Evolutionary conservation across 2,888 invertebrate species (phyloP).

Genomic region (Lumbricus terrestris): DNA sequence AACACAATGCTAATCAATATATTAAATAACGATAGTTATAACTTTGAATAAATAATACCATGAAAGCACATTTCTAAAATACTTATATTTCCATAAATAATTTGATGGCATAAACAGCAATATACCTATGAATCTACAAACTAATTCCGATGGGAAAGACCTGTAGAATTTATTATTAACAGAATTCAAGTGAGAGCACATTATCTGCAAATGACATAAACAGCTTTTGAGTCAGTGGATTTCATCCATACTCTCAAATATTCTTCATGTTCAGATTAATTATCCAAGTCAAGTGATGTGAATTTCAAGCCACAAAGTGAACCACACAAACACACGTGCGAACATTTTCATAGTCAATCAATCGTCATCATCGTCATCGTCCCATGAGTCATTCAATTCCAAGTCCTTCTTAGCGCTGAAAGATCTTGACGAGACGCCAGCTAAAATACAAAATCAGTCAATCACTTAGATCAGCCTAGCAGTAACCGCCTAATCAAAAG

Average conservation of each 20-base stretch:
- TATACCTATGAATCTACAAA: not conserved
- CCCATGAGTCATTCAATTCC: not conserved
- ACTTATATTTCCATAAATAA: not conserved
- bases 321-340: too few species aligned
- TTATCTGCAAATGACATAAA: not conserved
- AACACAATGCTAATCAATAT: not conserved
- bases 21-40: not conserved
- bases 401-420: not conserved
- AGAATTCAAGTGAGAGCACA: not conserved
- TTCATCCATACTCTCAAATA: not conserved
- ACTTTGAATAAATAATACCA: not conserved
- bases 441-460: not conserved
- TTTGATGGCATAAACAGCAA: not conserved
- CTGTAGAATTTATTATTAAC: not conserved
- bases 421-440: not conserved
- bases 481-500: not conserved
- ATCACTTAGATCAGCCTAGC: not conserved
- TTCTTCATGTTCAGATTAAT: not conserved
- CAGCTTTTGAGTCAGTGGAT: not conserved
- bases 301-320: too few species aligned
- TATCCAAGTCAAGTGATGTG: not conserved
- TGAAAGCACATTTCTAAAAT: not conserved
- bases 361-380: not conserved
- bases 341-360: too few species aligned
- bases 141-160: not conserved